phyloP scores from a whole-genome alignment of 1,140 invertebrate genomes.

The Pogonomyrmex californicus region DNA sequence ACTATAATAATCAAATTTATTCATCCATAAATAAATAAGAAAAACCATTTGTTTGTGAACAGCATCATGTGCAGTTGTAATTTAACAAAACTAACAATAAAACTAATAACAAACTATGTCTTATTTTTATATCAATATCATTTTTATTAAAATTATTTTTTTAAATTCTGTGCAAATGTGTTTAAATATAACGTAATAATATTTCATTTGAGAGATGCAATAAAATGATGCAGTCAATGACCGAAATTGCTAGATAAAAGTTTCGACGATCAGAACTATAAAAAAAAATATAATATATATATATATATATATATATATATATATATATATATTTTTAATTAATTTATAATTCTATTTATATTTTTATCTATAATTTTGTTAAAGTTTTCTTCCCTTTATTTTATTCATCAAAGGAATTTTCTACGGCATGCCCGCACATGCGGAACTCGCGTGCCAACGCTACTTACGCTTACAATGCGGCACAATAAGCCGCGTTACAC shows the following conservation, averaged over 20 bases:
- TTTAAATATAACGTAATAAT: background rate
- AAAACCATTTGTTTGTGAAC: slow-evolving; percentile 12
- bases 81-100: background rate
- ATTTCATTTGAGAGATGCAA: background rate
- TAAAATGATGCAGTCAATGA: slow-evolving; percentile 11
- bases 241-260: background rate
- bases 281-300: background rate
- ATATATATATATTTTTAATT: no score
- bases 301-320: slow-evolving; percentile 45
- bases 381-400: slow-evolving; percentile 59
- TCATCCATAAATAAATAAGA: slow-evolving; percentile 4
- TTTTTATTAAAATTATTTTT: background rate
- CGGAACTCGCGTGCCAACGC: slow-evolving; percentile 26
- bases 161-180: background rate
- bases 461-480: slow-evolving; percentile 34
- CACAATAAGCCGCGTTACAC: background rate
- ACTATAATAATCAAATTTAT: slow-evolving; percentile 6
- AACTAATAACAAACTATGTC: background rate
- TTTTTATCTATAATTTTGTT: background rate
- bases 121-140: background rate
- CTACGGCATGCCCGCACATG: slow-evolving; percentile 9
- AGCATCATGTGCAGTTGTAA: background rate
- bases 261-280: background rate
- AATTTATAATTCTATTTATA: no score
- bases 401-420: slow-evolving; percentile 58